Conservation (phyloP, 2,113 vertebrate genomes). For the Scomber scombrus region DNA sequence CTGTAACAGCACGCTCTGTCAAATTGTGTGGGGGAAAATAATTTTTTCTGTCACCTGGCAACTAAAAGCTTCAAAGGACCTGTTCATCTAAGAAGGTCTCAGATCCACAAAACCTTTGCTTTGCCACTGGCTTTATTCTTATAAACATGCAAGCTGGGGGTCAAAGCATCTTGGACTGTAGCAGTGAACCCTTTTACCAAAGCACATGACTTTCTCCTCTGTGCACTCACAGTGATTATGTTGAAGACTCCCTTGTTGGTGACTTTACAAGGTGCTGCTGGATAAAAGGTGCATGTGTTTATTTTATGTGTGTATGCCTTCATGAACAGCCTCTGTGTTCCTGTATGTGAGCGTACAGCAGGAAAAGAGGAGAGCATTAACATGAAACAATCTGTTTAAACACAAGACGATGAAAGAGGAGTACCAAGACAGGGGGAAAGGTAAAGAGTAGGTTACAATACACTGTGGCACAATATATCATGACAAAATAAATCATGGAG, state of each 20-base stretch:
- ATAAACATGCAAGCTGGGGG: conserved; percentile 9
- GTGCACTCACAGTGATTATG: conserved; percentile 36
- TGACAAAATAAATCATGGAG: neutral
- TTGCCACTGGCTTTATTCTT: conserved; percentile 17
- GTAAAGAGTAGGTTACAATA: conserved; percentile 51
- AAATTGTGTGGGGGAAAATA: neutral
- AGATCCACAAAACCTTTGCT: conserved; percentile 12
- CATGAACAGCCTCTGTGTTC: neutral
- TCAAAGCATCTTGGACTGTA: conserved; percentile 31
- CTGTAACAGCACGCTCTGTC: neutral
- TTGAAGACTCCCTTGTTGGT: conserved; percentile 15
- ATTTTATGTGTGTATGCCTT: neutral
- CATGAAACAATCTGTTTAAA: neutral
- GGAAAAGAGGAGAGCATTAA: conserved; percentile 28
- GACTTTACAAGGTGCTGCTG: conserved; percentile 12
- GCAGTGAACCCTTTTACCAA: conserved; percentile 57
- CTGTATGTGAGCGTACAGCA: neutral
- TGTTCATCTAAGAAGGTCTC: conserved; percentile 30
- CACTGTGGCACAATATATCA: neutral
- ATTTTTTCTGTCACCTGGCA: conserved; percentile 61
- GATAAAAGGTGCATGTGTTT: conserved; percentile 22
- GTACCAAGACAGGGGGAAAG: neutral
- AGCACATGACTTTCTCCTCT: conserved; percentile 43
- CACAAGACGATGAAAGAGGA: conserved; percentile 6
- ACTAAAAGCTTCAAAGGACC: conserved; percentile 69